Evolutionary conservation across 2,888 invertebrate species (phyloP).

Genomic region (Monoplex corrugatus): DNA sequence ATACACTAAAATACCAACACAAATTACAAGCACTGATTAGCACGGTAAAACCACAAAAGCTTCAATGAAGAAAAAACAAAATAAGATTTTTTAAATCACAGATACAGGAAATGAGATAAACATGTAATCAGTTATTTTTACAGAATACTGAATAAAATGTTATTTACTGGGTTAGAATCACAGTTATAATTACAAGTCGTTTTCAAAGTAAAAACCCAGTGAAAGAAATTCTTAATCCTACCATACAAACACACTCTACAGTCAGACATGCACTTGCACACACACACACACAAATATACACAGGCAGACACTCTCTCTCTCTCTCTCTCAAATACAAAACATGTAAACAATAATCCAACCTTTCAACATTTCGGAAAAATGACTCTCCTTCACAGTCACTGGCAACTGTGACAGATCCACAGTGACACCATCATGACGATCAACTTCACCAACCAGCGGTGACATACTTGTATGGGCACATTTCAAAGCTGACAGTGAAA

Average conservation of each 20-base stretch:
- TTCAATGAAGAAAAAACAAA: no score
- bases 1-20: neutral
- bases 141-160: no score
- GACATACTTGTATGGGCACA: neutral
- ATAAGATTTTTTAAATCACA: no score
- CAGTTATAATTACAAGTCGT: no score
- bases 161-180: no score
- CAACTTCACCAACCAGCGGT: conserved; percentile 41
- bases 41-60: no score
- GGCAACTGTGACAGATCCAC: conserved; percentile 47
- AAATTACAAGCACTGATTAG: no score
- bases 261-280: neutral
- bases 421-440: conserved; percentile 53
- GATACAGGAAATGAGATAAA: no score
- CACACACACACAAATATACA: neutral
- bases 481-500: conserved; percentile 1
- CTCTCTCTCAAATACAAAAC: neutral
- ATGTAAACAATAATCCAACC: conserved; percentile 20
- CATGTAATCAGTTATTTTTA: neutral
- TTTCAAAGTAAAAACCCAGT: no score
- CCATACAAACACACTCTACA: conserved; percentile 2
- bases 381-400: conserved; percentile 14
- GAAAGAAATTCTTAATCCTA: no score
- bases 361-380: conserved; percentile 45
- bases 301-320: neutral